Conservation (phyloP, 2,113 vertebrate species). For the Sclerurus mexicanus region DNA sequence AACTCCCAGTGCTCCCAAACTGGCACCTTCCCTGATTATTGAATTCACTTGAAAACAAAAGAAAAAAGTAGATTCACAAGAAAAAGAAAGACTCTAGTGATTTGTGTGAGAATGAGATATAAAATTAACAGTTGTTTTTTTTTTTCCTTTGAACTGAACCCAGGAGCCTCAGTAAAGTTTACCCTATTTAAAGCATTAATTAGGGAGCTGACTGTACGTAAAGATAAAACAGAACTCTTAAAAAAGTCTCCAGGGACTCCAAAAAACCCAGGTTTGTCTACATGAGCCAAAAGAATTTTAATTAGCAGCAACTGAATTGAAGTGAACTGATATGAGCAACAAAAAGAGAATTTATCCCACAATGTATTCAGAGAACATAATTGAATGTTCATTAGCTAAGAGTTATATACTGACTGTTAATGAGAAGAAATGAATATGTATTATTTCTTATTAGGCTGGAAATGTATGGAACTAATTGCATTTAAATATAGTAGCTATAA, state of each 20-base stretch:
- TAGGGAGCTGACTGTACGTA: constrained; percentile 65
- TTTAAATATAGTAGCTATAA: constrained; percentile 57
- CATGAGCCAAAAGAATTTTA: constrained; percentile 64
- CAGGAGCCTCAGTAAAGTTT: constrained; percentile 61
- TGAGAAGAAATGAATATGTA: constrained; percentile 69
- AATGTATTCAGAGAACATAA: constrained; percentile 52
- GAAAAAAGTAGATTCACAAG: constrained; percentile 53
- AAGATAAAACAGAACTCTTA: constrained; percentile 69
- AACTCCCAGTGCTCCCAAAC: constrained; percentile 26
- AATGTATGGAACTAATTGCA: constrained; percentile 58
- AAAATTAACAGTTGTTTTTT: constrained; percentile 17
- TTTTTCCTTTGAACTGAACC: constrained; percentile 59
- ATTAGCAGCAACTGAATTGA: constrained; percentile 62
- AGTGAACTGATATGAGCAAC: constrained; percentile 49
- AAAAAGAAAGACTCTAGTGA: constrained; percentile 38
- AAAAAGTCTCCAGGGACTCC: constrained; percentile 34
- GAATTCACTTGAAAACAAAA: constrained; percentile 53
- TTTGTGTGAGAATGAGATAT: constrained; percentile 33
- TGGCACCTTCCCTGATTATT: constrained; percentile 8
- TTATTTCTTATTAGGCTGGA: constrained; percentile 61
- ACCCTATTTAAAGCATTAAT: constrained; percentile 66
- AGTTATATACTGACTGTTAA: constrained; percentile 67
- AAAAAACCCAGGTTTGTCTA: constrained; percentile 61
- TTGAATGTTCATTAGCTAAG: constrained; percentile 64
- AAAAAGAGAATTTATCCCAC: constrained; percentile 56